Evolutionary conservation across 2,888 invertebrate species (phyloP).

Genomic region (Eupithecia subumbrata): DNA sequence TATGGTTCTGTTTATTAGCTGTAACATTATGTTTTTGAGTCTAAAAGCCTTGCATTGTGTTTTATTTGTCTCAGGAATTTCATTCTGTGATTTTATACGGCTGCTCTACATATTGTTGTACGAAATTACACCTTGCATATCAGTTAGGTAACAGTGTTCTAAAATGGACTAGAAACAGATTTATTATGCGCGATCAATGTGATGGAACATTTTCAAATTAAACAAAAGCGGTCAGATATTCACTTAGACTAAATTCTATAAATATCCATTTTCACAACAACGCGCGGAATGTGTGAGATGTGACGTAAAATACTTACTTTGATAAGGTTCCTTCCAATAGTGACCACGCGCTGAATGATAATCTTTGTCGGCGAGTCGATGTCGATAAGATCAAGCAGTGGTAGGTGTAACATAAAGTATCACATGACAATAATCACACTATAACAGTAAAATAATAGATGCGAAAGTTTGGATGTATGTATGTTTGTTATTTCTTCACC

Average conservation of each 20-base stretch:
- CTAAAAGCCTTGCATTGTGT: conserved; percentile 1
- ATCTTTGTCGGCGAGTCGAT: too few species aligned
- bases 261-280: too few species aligned
- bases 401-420: too few species aligned
- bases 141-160: not conserved
- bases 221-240: not conserved
- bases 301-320: too few species aligned
- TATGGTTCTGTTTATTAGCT: conserved; percentile 18
- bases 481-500: too few species aligned
- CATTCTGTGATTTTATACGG: not conserved
- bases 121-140: not conserved
- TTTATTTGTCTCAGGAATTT: not conserved
- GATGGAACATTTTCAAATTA: not conserved
- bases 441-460: too few species aligned
- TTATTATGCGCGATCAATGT: not conserved
- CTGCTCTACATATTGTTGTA: not conserved
- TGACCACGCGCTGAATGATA: not conserved
- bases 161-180: not conserved
- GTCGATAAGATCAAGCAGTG: too few species aligned
- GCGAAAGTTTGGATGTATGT: too few species aligned
- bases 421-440: too few species aligned
- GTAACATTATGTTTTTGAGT: conserved; percentile 5
- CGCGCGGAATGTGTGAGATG: not conserved
- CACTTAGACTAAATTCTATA: too few species aligned
- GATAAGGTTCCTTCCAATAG: too few species aligned